These are phyloP conservation scores for Ommatoiulus sabulosus DNA, from an alignment of 2,888 invertebrate genomes.

Conservation along the genomic window DNA sequence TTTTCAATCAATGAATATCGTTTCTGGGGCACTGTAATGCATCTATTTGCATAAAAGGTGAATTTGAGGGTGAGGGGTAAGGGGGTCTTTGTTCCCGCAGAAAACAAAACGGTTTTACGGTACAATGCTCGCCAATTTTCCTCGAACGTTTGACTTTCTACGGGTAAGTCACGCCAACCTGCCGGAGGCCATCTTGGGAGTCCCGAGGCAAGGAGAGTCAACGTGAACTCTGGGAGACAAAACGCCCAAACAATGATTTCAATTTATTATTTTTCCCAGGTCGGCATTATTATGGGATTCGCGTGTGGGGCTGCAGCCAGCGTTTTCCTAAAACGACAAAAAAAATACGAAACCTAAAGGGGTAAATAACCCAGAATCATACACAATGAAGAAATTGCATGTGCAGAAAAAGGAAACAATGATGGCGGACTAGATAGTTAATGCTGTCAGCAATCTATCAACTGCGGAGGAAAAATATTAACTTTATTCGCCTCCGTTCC, in stretches of 20 bases:
- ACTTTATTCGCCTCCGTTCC: neutral
- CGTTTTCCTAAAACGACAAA: neutral
- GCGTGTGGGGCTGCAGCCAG: neutral
- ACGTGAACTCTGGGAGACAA: slow-evolving; percentile 12
- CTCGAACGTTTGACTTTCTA: slow-evolving; percentile 23
- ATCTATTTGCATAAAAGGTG: slow-evolving; percentile 2
- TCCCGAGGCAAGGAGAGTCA: neutral
- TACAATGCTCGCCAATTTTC: slow-evolving; percentile 6
- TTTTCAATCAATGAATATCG: neutral
- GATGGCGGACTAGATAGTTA: slow-evolving; percentile 8
- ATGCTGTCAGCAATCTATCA: slow-evolving; percentile 15
- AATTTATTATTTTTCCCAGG: slow-evolving; percentile 15
- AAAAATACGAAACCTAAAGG: neutral
- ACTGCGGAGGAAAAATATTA: neutral
- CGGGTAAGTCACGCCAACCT: slow-evolving; percentile 34
- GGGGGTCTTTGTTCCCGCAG: slow-evolving; percentile 22
- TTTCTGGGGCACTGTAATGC: slow-evolving; percentile 25
- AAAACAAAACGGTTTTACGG: neutral
- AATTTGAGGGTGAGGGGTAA: neutral
- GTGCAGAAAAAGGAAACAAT: neutral
- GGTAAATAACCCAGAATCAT: neutral
- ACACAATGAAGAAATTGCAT: neutral
- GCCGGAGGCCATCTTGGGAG: neutral
- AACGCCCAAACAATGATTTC: slow-evolving; percentile 1
- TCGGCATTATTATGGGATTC: neutral